Base-by-base conservation (phyloP, 1,140 invertebrate genomes). In the Drosophila virilis region DNA sequence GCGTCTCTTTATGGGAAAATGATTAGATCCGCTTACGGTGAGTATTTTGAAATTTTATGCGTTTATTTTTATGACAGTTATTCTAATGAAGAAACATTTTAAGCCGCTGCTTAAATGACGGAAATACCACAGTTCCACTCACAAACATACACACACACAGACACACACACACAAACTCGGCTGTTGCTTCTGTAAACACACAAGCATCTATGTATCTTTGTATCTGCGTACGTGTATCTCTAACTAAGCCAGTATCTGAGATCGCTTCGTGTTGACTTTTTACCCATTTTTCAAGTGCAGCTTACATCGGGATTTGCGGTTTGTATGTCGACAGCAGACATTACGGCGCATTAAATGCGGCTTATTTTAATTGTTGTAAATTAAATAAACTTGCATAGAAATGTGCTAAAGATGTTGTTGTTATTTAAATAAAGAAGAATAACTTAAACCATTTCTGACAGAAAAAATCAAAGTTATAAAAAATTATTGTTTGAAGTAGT, bases 1-100 rank as follows among this genome's bases (percentile, higher is more conserved):
- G 64, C 66, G 70, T 40, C 77, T 72, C 64, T 88, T 88, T 89
- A 84, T 89, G 84, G 84, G 84, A 88, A 88, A 90, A 88, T 89
- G 84, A 88, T 88, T 88, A 89, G 84, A 88, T 88, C 84, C 84
- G 84, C 84, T 88, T 88, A 88, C 40, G 77, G 38, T 55, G 55
- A 65, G 62, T 59, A 67, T 76, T 82, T 72, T 66, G 54, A 64
- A 58, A 74, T 88, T 88, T 88, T 88, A 88, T 88, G 84, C 84
- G 80, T 89, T 89, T 83, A 88, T 89, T 88, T 88, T 88, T 88
- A 88, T 88, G 84, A 84, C 84, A 89, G 80, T 89, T 88, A 88
- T 88, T 88, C 84, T 88, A 88, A 88, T 88, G 85, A 88, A 89
- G 84, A 88, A 89, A 90, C 84, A 89, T 80, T 78, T 88, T 88